Conservation (phyloP, 2,113 vertebrate species). For the Cisticola juncidis region DNA sequence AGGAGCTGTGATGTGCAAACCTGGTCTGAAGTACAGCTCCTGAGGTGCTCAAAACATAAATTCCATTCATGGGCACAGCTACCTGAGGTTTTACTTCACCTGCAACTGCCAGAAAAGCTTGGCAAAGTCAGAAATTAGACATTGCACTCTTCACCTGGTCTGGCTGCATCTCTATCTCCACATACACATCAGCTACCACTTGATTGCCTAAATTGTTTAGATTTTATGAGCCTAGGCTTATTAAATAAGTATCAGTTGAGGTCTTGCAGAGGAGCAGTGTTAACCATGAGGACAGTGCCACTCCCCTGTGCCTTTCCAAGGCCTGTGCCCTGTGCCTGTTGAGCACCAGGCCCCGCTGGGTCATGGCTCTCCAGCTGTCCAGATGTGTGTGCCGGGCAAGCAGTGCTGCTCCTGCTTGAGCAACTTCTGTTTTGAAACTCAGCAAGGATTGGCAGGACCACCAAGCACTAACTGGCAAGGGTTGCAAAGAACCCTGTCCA, state of each 20-base stretch:
- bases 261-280: constrained; percentile 43
- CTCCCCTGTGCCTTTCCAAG: constrained; percentile 33
- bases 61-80: background rate
- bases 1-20: background rate
- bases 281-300: constrained; percentile 41
- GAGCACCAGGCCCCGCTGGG: background rate
- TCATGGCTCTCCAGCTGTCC: constrained; percentile 5
- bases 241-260: constrained; percentile 42
- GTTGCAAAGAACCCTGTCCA: constrained; percentile 57
- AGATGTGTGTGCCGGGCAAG: background rate
- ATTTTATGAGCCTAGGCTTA: constrained; percentile 26
- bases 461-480: constrained; percentile 64
- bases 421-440: constrained; percentile 61
- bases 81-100: background rate
- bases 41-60: background rate
- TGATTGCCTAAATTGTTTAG: constrained; percentile 13
- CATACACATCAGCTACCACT: constrained; percentile 21
- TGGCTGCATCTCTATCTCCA: background rate
- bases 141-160: background rate
- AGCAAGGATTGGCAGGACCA: constrained; percentile 63
- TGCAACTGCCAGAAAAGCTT: background rate
- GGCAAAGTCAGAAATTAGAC: background rate
- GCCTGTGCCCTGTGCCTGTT: background rate
- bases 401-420: constrained; percentile 20
- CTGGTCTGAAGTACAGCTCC: background rate